Percentiles rank a stretch among this genome's conserved stretches.
These are phyloP conservation scores for Lepus timidus DNA, from an alignment of 2,113 vertebrate species.

Conservation along the genomic window DNA sequence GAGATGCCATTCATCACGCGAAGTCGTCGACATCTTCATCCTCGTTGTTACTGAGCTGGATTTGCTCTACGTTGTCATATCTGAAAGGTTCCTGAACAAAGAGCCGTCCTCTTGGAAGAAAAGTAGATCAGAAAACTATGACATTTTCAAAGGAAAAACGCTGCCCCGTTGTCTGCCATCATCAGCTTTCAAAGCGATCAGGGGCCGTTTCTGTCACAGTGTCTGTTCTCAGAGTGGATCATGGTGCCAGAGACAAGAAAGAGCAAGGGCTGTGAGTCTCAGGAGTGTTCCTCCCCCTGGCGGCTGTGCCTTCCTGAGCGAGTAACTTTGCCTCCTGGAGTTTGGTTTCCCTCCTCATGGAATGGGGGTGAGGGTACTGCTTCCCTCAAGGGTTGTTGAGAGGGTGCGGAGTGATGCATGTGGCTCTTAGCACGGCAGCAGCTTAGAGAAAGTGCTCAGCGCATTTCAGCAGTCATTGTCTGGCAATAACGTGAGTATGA, in stretches of 20 bases:
- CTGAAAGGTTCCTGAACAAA: neutral
- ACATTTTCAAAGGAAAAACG: neutral
- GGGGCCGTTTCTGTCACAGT: neutral
- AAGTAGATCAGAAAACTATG: neutral
- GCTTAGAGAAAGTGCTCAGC: neutral
- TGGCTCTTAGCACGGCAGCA: neutral
- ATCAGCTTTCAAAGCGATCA: neutral
- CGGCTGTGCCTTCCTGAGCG: neutral
- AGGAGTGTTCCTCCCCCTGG: neutral
- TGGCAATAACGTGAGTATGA: neutral
- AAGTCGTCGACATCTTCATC: neutral
- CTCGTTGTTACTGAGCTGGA: neutral
- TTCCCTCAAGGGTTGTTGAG: neutral
- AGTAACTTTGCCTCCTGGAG: neutral
- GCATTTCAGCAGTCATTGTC: neutral
- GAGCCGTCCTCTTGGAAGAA: neutral
- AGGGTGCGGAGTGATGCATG: neutral
- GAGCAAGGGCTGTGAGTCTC: neutral
- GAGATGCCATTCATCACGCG: neutral
- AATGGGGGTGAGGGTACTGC: neutral
- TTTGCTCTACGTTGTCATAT: neutral
- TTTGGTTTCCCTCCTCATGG: neutral
- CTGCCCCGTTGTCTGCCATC: neutral
- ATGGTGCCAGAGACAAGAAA: accelerated
- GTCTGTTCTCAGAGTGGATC: neutral